phyloP scores from a whole-genome alignment of 1,140 invertebrate species.

The Drosophila asahinai region DNA sequence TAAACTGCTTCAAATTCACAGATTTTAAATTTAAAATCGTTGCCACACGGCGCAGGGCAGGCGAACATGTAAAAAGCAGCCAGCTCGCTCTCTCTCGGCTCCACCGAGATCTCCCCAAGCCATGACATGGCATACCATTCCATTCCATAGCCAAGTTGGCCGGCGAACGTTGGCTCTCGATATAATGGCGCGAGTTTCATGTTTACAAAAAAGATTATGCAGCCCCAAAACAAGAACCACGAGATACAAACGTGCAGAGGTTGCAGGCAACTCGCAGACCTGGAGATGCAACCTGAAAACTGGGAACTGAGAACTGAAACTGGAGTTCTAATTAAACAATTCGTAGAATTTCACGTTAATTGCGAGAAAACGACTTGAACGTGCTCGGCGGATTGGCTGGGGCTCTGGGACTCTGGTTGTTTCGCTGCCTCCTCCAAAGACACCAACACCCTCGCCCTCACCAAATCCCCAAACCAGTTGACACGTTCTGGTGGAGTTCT shows the following conservation, averaged over 20 bases:
- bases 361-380: slow-evolving; percentile 83
- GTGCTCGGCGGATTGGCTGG: slow-evolving; percentile 63
- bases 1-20: slow-evolving; percentile 83
- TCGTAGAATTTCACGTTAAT: slow-evolving; percentile 85
- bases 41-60: slow-evolving; percentile 62
- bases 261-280: slow-evolving; percentile 25
- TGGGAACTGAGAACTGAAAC: slow-evolving; percentile 37
- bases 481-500: slow-evolving; percentile 47
- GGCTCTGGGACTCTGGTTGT: slow-evolving; percentile 8
- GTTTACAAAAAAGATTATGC: slow-evolving; percentile 84
- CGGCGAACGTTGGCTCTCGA: slow-evolving; percentile 53
- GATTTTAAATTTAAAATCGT: slow-evolving; percentile 83
- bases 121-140: slow-evolving; percentile 18
- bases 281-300: slow-evolving; percentile 35
- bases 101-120: slow-evolving; percentile 14
- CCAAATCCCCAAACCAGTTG: slow-evolving; percentile 28
- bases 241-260: slow-evolving; percentile 64
- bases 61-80: slow-evolving; percentile 60
- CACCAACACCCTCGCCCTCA: neutral
- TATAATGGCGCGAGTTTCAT: slow-evolving; percentile 85
- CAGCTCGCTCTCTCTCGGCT: neutral
- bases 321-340: slow-evolving; percentile 85
- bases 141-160: slow-evolving; percentile 22
- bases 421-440: neutral
- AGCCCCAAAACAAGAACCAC: slow-evolving; percentile 45